Evolutionary conservation across 2,888 invertebrate genomes (phyloP).

Genomic region (Neoscelio sp.): DNA sequence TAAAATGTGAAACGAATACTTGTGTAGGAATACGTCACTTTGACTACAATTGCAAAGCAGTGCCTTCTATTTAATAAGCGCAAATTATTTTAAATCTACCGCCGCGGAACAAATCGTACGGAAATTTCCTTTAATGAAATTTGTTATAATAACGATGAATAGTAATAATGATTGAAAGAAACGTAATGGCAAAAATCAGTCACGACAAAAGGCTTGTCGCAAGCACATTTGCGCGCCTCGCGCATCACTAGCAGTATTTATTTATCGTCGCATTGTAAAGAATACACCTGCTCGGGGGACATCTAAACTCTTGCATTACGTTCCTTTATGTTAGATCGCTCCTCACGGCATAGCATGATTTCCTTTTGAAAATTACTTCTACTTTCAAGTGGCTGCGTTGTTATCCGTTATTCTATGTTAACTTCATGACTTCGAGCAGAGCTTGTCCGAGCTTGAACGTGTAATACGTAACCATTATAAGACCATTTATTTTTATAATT

Average conservation of each 20-base stretch:
- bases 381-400: conserved; percentile 20
- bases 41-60: conserved; percentile 52
- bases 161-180: conserved; percentile 10
- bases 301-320: conserved; percentile 23
- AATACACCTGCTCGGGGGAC: conserved; percentile 65
- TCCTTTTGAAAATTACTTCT: conserved; percentile 43
- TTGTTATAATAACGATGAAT: conserved; percentile 15
- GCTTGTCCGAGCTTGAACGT: too few species aligned
- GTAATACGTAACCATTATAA: too few species aligned
- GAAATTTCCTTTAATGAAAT: conserved; percentile 5
- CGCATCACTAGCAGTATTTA: conserved; percentile 68
- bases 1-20: conserved; percentile 21
- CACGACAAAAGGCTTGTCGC: conserved; percentile 8
- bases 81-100: conserved; percentile 19
- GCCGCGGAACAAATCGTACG: conserved; percentile 13
- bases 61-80: conserved; percentile 48
- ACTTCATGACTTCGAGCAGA: too few species aligned
- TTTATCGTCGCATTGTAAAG: conserved; percentile 70
- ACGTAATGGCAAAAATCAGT: neutral
- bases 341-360: conserved; percentile 13
- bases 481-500: too few species aligned
- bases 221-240: neutral
- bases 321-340: conserved; percentile 25
- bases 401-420: conserved; percentile 26
- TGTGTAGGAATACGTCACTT: conserved; percentile 23